phyloP scores from a whole-genome alignment of 2,797 vertebrate species.

The Tenualosa thibaudeaui region DNA sequence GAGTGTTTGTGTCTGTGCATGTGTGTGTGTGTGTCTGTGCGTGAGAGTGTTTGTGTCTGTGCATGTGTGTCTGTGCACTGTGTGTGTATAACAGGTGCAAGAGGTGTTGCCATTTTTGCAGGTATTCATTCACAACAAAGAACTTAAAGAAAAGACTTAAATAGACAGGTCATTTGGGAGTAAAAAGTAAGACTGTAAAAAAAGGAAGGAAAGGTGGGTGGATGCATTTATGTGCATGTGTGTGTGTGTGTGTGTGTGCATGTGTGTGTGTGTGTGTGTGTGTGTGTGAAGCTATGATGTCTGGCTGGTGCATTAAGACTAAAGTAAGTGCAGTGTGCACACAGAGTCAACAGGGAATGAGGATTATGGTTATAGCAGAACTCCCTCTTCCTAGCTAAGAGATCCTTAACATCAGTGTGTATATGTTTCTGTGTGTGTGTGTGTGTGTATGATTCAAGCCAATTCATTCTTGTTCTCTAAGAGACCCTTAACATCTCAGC shows the following conservation, averaged over 20 bases:
- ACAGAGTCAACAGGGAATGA: not conserved
- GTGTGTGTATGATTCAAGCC: not conserved
- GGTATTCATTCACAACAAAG: too few species aligned
- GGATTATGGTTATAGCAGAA: conserved; percentile 1
- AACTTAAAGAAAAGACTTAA: too few species aligned
- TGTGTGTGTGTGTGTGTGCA: not conserved
- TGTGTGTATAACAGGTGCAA: too few species aligned
- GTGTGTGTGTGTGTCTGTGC: not conserved
- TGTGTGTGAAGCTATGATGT: not conserved
- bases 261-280: not conserved
- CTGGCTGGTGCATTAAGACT: conserved; percentile 1
- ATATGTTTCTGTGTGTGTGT: too few species aligned
- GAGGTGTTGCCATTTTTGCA: too few species aligned
- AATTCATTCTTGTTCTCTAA: not conserved
- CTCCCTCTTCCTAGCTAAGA: not conserved
- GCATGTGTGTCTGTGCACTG: not conserved
- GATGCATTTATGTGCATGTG: not conserved
- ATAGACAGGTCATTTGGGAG: too few species aligned
- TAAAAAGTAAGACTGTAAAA: too few species aligned
- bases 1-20: not conserved
- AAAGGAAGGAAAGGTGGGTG: too few species aligned
- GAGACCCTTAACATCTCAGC: conserved; percentile 1
- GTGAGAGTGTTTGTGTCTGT: not conserved
- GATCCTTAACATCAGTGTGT: not conserved
- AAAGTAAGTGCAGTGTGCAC: not conserved